Conservation (phyloP, 1,140 invertebrate species). For the Diabrotica virgifera region DNA sequence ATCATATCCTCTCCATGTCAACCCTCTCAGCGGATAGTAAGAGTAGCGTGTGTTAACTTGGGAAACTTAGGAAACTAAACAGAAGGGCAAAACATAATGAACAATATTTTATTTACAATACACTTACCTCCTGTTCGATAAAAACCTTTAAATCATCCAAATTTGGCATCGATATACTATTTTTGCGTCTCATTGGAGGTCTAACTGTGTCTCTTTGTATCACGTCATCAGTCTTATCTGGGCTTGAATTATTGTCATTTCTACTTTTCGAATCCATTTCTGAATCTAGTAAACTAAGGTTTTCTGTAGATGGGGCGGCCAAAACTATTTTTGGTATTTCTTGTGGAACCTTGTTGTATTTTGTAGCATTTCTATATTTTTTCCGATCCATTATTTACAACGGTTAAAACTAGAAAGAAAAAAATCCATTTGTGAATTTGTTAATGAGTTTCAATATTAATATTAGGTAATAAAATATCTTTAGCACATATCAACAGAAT, state of each 20-base stretch:
- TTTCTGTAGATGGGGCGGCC: conserved; percentile 22
- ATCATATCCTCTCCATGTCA: too few relatives aligned
- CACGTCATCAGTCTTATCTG: neutral
- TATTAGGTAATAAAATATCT: too few relatives aligned
- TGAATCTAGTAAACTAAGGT: conserved; percentile 20
- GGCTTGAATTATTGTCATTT: neutral
- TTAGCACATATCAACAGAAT: too few relatives aligned
- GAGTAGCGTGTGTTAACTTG: too few relatives aligned
- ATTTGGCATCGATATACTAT: conserved; percentile 43
- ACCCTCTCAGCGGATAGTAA: too few relatives aligned
- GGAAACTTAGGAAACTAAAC: too few relatives aligned
- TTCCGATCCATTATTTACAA: conserved; percentile 4
- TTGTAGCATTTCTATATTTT: conserved; percentile 8
- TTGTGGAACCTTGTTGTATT: neutral
- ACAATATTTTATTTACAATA: neutral
- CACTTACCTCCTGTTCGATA: conserved; percentile 25
- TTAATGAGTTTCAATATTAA: too few relatives aligned
- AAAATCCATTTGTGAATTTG: too few relatives aligned
- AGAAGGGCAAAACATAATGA: too few relatives aligned
- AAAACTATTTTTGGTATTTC: conserved; percentile 30
- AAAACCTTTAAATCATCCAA: conserved; percentile 38
- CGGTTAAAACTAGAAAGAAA: too few relatives aligned
- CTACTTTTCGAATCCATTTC: neutral
- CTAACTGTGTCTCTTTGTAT: conserved; percentile 15
- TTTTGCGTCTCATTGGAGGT: conserved; percentile 28